Conservation (phyloP, 1,140 invertebrate species). For the Atta texana region DNA sequence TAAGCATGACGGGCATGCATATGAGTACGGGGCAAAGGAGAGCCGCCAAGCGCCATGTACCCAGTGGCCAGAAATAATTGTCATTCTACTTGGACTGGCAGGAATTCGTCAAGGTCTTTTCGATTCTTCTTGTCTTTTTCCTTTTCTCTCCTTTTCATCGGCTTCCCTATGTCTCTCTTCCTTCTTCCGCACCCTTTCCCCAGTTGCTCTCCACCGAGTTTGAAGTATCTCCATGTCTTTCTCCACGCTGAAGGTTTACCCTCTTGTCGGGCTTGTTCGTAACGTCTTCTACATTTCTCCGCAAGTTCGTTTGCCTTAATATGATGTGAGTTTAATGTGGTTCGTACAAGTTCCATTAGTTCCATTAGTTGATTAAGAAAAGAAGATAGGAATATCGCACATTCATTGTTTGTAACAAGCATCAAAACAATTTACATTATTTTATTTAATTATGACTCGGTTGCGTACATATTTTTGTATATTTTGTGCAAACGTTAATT, state of each 20-base stretch:
- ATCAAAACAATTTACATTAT: neutral
- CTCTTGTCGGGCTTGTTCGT: slow-evolving; percentile 7
- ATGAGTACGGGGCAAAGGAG: slow-evolving; percentile 81
- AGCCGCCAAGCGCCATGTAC: slow-evolving; percentile 82
- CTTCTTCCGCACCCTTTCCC: neutral
- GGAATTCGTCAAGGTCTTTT: slow-evolving; percentile 71
- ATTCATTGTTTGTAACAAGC: neutral
- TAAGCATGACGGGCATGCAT: slow-evolving; percentile 84
- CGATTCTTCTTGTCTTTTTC: slow-evolving; percentile 2
- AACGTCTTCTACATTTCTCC: slow-evolving; percentile 4
- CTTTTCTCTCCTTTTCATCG: neutral
- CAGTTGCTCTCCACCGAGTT: neutral
- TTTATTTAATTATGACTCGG: neutral
- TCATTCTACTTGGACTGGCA: slow-evolving; percentile 78
- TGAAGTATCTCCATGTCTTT: neutral
- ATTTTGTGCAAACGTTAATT: neutral
- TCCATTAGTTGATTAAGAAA: neutral
- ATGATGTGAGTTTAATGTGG: neutral
- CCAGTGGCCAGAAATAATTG: slow-evolving; percentile 83
- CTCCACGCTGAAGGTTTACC: neutral
- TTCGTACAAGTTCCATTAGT: neutral
- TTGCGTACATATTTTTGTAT: neutral
- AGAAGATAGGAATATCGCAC: neutral
- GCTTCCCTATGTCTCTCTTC: neutral
- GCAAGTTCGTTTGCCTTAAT: neutral